Evolutionary conservation across 2,797 vertebrate genomes (phyloP).

Genomic region (Chelonia mydas): DNA sequence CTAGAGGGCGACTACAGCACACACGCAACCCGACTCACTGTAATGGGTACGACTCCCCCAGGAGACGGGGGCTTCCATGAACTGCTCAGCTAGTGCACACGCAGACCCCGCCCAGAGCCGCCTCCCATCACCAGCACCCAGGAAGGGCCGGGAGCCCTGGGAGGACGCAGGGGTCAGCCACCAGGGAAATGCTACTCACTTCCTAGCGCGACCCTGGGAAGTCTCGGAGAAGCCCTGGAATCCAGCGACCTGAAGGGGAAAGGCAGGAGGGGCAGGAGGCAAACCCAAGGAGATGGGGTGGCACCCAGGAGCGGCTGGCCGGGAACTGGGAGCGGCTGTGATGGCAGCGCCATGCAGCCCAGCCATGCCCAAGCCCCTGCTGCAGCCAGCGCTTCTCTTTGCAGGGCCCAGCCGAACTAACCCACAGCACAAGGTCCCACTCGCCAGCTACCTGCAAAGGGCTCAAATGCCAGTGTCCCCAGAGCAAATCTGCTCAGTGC

Average conservation of each 20-base stretch:
- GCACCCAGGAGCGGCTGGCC: not conserved
- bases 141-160: not conserved
- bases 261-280: not conserved
- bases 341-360: too few species aligned
- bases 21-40: not conserved
- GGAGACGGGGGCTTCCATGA: too few species aligned
- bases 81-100: not conserved
- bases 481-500: too few species aligned
- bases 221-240: not conserved
- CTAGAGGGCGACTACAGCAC: not conserved
- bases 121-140: too few species aligned
- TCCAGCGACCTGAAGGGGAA: not conserved
- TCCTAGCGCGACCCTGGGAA: not conserved
- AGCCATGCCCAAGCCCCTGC: too few species aligned
- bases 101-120: not conserved
- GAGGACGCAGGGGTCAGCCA: too few species aligned
- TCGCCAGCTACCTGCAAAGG: not conserved
- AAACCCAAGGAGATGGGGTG: not conserved
- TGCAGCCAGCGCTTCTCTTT: not conserved
- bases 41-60: constrained; percentile 9
- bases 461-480: not conserved
- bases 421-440: not conserved
- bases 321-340: not conserved
- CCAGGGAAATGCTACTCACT: not conserved
- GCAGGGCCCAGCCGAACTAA: not conserved